phyloP scores from a whole-genome alignment of 1,140 invertebrate species.

The Dinoponera quadriceps region DNA sequence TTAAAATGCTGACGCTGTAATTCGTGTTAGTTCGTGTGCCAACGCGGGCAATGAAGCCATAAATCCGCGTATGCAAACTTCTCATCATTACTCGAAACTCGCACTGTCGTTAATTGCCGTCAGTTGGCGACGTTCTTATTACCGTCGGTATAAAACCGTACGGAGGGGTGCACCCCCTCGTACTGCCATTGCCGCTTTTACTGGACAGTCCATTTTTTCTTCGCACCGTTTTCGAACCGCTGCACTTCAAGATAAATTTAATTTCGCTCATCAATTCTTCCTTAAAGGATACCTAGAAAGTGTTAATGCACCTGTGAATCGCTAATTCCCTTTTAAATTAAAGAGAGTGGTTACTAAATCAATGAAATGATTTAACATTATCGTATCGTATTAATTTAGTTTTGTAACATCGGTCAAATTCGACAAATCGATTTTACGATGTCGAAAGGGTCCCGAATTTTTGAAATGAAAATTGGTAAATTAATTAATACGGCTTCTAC shows the following conservation, averaged over 20 bases:
- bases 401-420: not conserved
- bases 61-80: not conserved
- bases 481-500: not conserved
- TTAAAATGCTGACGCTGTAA: not conserved
- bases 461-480: not conserved
- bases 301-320: not conserved
- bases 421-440: not conserved
- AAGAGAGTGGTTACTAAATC: not conserved
- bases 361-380: conserved; percentile 7
- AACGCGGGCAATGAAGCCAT: not conserved
- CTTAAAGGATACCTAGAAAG: conserved; percentile 88
- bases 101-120: conserved; percentile 58
- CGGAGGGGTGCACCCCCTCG: conserved; percentile 75
- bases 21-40: not conserved
- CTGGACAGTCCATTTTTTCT: conserved; percentile 74
- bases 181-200: conserved; percentile 73
- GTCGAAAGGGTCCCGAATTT: not conserved
- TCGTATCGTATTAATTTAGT: not conserved
- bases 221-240: conserved; percentile 87
- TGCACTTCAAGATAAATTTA: conserved; percentile 91
- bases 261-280: conserved; percentile 90
- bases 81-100: not conserved
- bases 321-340: not conserved
- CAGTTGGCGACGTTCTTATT: conserved; percentile 71
- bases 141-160: conserved; percentile 78